Evolutionary conservation across 1,140 invertebrate species (phyloP), one percentile per base, ranked within the genome.

Genomic region (Akabosia matsudoensis): DNA sequence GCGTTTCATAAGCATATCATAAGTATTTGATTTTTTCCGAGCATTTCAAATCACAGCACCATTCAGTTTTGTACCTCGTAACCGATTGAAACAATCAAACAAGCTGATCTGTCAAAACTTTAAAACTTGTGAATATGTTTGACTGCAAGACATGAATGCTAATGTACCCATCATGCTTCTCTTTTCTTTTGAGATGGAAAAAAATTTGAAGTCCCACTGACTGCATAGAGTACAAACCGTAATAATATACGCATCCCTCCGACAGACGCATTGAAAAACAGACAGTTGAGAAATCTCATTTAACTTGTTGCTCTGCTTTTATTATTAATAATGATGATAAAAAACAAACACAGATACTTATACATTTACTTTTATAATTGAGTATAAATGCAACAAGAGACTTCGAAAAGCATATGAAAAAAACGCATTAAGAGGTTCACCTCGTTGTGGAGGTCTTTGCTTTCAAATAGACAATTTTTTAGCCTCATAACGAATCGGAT

Each of bases 21-120:
- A 45, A 18, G 37, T 45, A 45, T 45, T 10, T 45, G 7, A 45
- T 45, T 45, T 45, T 7, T 10, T 45, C 18, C 18, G 37, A 45
- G 18, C 7, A 10, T 45, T 45, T n/a, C 54, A 10, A 56, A 56
- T n/a, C n/a, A 56, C 54, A n/a, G 22, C 54, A 56, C 14, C 10
- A 56, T 56, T 13, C 54, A 22, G 3, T 56, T 56, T 18, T 10
- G 18, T 45, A 45, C 7, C 18, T 45, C 37, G 37, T 16, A 56
- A 56, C 14, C 54, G 54, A 56, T 56, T 30, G 61, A 31, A 67
- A 67, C 26, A 67, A 67, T 67, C 61, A 30, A 67, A 31, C 61
- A 67, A 67, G 22, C 10, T 56, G 37, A 67, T 67, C 61, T 67
- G 61, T 67, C 61, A 67, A 67, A 67, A 67, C 61, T 67, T 67